Evolutionary conservation across 2,797 vertebrate genomes (phyloP), one percentile per base, ranked within the genome.

Genomic region (Tolypeutes matacus): DNA sequence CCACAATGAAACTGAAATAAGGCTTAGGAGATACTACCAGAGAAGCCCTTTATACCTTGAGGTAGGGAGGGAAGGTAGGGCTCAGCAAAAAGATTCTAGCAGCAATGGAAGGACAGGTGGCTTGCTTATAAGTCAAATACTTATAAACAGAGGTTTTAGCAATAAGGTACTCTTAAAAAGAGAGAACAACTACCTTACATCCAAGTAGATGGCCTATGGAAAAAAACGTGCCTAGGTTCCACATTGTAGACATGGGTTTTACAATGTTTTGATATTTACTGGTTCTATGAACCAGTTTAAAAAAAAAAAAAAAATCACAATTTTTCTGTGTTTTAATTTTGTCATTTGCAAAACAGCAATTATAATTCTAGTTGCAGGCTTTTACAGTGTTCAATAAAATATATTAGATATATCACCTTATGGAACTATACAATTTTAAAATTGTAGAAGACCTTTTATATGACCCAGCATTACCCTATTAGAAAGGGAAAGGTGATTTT

Each of bases 401-500:
- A 78, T 58, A 88, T 42, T 87, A 86, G 23, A 56, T 87, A 64
- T 25, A 62, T 46, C 31, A 75, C 1, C 89, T 62, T 76, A 72
- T 2, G 27, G 53, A 72, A 86, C 49, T 42, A 65, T 39, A 91
- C 83, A 93, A 84, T 80, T 75, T 7, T 29, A 84, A 70, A 91
- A 39, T 20, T 70, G 20, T 4, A 82, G 69, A 80, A 75, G 85
- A 67, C 42, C 36, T 80, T n/a, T 56, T 3, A 90, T 18, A 65
- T 81, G 53, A 88, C 6, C n/a, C 18, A 83, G 21, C 3, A 90
- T 62, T 56, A 58, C 15, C 21, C 34, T 80, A 42, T 76, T 1
- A 67, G 29, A 93, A 93, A 92, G 10, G 21, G 36, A 92, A 95
- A 89, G 42, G 18, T 85, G 73, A 77, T 42, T 91, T 91, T 89